These are phyloP conservation scores for Bradypodion ventrale DNA, from an alignment of 2,797 vertebrate genomes.

Conservation along the genomic window DNA sequence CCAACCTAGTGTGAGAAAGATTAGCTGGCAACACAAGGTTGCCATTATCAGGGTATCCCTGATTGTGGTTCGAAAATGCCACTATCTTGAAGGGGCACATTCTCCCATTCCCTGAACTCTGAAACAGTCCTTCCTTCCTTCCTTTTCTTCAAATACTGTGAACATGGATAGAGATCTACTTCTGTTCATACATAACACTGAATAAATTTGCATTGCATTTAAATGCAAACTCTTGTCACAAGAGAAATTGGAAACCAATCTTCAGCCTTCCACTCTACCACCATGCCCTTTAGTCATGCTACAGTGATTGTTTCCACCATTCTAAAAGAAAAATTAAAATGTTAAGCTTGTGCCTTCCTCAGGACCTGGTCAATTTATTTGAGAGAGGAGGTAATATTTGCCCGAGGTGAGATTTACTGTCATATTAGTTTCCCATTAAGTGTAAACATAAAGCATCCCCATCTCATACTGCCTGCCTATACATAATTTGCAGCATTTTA, in stretches of 20 bases:
- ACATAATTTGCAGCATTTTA: constrained; percentile 47
- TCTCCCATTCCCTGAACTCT: constrained; percentile 40
- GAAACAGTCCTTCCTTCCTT: no score
- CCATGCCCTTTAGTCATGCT: constrained; percentile 33
- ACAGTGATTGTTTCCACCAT: constrained; percentile 41
- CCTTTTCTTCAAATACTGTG: not conserved
- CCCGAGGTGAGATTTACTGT: constrained; percentile 37
- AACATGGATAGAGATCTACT: not conserved
- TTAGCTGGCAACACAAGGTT: no score
- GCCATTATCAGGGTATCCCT: no score
- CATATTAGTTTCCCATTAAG: constrained; percentile 37
- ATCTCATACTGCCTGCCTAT: constrained; percentile 3
- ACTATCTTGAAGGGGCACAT: no score
- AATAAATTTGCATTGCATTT: constrained; percentile 28
- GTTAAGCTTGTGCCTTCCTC: constrained; percentile 27
- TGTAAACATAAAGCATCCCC: constrained; percentile 46
- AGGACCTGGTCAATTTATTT: constrained; percentile 41
- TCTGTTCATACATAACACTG: constrained; percentile 17
- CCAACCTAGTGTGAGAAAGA: no score
- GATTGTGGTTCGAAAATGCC: no score
- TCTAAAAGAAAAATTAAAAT: constrained; percentile 41
- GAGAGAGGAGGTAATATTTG: constrained; percentile 41
- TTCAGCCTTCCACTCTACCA: constrained; percentile 42
- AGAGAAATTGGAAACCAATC: constrained; percentile 33
- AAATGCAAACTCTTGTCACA: constrained; percentile 19